Conservation (phyloP, 2,797 vertebrate genomes). For the Siniperca scherzeri region DNA sequence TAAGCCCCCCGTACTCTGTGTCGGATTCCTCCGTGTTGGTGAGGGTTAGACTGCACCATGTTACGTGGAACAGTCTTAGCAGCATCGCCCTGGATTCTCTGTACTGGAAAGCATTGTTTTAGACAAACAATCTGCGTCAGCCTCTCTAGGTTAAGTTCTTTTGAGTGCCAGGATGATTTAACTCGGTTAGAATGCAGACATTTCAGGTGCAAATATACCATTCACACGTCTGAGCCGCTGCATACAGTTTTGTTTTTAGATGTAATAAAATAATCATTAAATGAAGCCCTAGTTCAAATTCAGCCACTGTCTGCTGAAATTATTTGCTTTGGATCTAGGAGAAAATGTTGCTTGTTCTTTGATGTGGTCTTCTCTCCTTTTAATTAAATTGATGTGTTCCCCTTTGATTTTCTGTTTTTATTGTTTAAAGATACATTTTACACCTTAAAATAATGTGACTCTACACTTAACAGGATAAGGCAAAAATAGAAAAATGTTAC, state of each 20-base stretch:
- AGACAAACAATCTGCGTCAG: conserved; percentile 19
- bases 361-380: background rate
- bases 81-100: background rate
- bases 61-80: background rate
- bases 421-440: background rate
- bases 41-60: background rate
- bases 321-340: background rate
- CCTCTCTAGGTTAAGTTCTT: conserved; percentile 7
- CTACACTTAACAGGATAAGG: background rate
- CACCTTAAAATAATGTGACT: background rate
- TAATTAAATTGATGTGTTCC: background rate
- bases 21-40: background rate
- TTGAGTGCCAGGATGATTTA: conserved; percentile 13
- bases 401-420: background rate
- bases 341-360: background rate
- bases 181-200: background rate
- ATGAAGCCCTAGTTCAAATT: background rate
- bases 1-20: background rate
- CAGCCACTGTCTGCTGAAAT: background rate
- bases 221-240: background rate
- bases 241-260: background rate
- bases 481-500: background rate
- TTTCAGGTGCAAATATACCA: background rate
- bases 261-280: background rate
- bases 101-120: background rate